A percentile compares a stretch with the other conserved stretches of the same genome.
Conservation (phyloP, 2,888 invertebrate genomes). For the Pseudanteris insignis region DNA sequence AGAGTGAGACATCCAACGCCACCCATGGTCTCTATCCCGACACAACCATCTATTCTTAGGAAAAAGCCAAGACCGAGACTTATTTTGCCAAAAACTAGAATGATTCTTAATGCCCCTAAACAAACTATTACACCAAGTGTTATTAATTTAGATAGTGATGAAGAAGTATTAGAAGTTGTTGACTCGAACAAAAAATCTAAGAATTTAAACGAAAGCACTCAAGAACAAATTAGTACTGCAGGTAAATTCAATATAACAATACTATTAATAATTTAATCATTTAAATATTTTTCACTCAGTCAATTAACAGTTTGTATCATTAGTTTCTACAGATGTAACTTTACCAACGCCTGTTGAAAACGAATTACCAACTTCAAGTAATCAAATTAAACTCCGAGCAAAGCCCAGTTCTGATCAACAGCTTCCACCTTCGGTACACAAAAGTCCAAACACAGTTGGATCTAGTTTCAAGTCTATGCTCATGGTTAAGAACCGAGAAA, state of each 20-base stretch:
- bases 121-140: conserved; percentile 46
- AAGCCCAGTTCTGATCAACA: too few species aligned
- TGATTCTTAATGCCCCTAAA: neutral
- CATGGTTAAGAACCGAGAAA: conserved; percentile 50
- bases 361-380: neutral
- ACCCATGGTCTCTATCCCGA: conserved; percentile 50
- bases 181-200: conserved; percentile 44
- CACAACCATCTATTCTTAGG: conserved; percentile 23
- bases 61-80: conserved; percentile 29
- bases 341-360: too few species aligned
- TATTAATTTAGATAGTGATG: conserved; percentile 58
- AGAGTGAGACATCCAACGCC: conserved; percentile 19
- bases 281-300: too few species aligned
- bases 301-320: too few species aligned
- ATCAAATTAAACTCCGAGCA: neutral
- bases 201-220: too few species aligned
- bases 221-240: too few species aligned
- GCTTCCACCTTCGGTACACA: neutral
- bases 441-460: conserved; percentile 2
- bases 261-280: too few species aligned
- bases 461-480: conserved; percentile 46
- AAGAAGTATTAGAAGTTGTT: conserved; percentile 47
- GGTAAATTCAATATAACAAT: too few species aligned
- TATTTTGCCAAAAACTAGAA: conserved; percentile 30
- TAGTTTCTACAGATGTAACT: too few species aligned